phyloP scores from a whole-genome alignment of 2,888 invertebrate species.

The Caenorhabditis uteleia region DNA sequence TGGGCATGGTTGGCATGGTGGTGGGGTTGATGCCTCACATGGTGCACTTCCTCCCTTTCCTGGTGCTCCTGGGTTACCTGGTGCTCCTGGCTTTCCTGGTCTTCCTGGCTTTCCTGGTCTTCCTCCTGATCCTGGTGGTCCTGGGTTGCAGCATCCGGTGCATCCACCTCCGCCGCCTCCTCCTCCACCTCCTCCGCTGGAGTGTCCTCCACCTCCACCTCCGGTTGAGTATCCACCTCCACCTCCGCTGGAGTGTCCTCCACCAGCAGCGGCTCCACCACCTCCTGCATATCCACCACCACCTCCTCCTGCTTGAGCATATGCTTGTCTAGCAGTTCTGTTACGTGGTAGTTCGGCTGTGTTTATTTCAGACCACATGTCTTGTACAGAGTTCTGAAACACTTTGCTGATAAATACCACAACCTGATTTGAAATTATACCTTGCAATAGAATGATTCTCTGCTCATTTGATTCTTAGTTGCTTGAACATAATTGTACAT shows the following conservation, averaged over 20 bases:
- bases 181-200: slow-evolving; percentile 5
- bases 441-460: slow-evolving; percentile 23
- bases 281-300: slow-evolving; percentile 5
- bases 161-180: slow-evolving; percentile 24
- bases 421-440: neutral
- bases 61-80: slow-evolving; percentile 34
- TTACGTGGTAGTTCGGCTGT: slow-evolving; percentile 5
- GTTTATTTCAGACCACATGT: slow-evolving; percentile 25
- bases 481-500: slow-evolving; percentile 15
- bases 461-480: slow-evolving; percentile 8
- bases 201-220: slow-evolving; percentile 7
- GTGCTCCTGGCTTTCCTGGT: slow-evolving; percentile 39
- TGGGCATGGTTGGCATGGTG: slow-evolving; percentile 15
- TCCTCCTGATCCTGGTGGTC: slow-evolving; percentile 40
- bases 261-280: slow-evolving; percentile 3
- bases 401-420: neutral
- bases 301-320: slow-evolving; percentile 11
- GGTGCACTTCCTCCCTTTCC: slow-evolving; percentile 34
- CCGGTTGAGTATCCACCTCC: slow-evolving; percentile 2
- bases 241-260: slow-evolving; percentile 7
- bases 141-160: slow-evolving; percentile 41
- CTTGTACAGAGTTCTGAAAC: slow-evolving; percentile 13
- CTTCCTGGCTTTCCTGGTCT: slow-evolving; percentile 36
- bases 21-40: slow-evolving; percentile 21
- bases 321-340: slow-evolving; percentile 28